Base-by-base conservation (phyloP, 2,888 invertebrate genomes). In the Agonopterix alstromeriana region DNA sequence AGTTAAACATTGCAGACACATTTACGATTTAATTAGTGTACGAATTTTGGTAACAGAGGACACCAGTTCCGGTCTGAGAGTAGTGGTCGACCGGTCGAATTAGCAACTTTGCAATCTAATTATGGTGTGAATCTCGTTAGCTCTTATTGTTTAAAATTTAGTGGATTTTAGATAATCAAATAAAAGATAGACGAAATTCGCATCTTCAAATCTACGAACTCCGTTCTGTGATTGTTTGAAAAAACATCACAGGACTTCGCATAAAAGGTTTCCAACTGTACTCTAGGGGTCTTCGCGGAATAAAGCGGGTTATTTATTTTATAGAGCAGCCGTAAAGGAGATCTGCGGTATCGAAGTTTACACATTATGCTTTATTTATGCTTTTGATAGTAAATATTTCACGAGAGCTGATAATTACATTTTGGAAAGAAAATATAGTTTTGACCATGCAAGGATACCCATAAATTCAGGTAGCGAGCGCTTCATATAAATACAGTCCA, bases 281-380 rank as follows among this genome's bases (percentile, higher is more conserved):
- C 63, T 58, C 56, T 47, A 43, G 55, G 52, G 59, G 51, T 45
- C 47, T 40, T 46, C 48, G 27, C 27, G 50, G 63, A 61, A 71
- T 70, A 74, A 69, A 70, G 60, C 51, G 53, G 49, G 63, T 72
- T 74, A 73, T 74, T 73, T 77, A 76, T 75, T 76, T 72, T 67
- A 71, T 66, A 65, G 67, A 60, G 56, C 55, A 57, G 62, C 64
- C 60, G 63, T 70, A 70, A 70, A 67, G 55, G 51, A 59, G 61
- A 66, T 61, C 55, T 59, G 61, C 61, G 60, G 65, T 64, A 63
- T 66, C 56, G 53, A 58, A 70, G 61, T 71, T 69, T 64, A 65
- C 62, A 59, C 69, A 63, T 62, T 69, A 63, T 65, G 58, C 43
- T 49, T 46, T 11, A 45, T 27, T 14, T 10, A 17, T 17, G 17